These are phyloP conservation scores for Poliocrania exsul DNA, from an alignment of 2,797 vertebrate species.

Conservation along the genomic window DNA sequence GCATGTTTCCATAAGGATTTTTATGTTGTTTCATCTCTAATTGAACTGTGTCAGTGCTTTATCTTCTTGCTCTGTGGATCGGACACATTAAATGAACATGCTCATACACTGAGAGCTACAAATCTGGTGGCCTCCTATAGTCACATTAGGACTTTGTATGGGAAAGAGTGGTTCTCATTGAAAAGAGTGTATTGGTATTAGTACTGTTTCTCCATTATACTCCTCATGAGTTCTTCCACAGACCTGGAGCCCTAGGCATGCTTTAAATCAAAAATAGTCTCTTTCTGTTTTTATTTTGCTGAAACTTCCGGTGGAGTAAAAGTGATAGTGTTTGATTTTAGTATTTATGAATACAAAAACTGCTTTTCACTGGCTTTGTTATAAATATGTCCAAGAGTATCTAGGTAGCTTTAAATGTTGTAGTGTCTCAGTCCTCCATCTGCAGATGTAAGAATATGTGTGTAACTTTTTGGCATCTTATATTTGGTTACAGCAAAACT, in stretches of 20 bases:
- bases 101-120: neutral
- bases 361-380: neutral
- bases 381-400: neutral
- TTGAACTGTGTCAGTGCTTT: neutral
- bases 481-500: neutral
- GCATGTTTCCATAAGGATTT: neutral
- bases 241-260: fast-evolving
- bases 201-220: neutral
- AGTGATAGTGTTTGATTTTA: neutral
- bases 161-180: neutral
- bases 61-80: neutral
- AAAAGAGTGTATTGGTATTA: neutral
- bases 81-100: neutral
- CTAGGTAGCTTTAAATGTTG: neutral
- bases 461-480: neutral
- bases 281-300: neutral
- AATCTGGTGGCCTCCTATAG: neutral
- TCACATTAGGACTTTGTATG: neutral
- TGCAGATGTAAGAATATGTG: neutral
- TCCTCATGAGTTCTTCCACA: neutral
- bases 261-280: neutral
- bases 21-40: neutral
- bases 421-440: neutral
- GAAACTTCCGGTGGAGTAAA: neutral
- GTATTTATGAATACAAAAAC: neutral